Evolutionary conservation across 2,113 vertebrate species (phyloP), one percentile per base, ranked within the genome.

Genomic region (Ciconia maguari): DNA sequence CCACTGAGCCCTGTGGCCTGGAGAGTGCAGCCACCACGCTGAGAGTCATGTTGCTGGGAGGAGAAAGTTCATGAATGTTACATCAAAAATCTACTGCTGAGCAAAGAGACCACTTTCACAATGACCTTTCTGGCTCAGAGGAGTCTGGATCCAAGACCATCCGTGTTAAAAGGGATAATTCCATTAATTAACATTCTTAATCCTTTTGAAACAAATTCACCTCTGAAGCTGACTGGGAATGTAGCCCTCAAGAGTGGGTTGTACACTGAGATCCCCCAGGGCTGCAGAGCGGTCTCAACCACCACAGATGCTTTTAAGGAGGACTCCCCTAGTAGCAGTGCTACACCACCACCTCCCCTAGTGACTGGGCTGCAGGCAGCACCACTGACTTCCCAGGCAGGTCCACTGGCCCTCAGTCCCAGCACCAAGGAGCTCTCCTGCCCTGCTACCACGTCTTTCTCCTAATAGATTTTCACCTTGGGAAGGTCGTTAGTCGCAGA

Each of bases 1-100:
- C 27, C 36, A 8, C 60, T 32, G 32, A 91, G 42, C 26, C n/a
- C 26, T 17, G 7, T 16, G 62, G 34, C 19, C 36, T 3, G 1
- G 7, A 48, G 7, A 32, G 5, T 0, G 0, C 3, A 38, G 36
- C 25, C 62, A 30, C 25, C 34, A 5, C 0, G 1, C 19, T 41
- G 17, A 72, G 11, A 54, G 15, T 44, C 18, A 3, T 4, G 22
- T 1, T 77, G 46, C 85, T 64, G 32, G 44, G 24, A 76, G 52
- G 29, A 51, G 76, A 44, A 89, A 42, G 27, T 41, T 75, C 19
- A 21, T 3, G 1, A 58, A 51, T 7, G 19, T 49, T 16, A 27
- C 22, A n/a, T 14, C 41, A 80, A 80, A 92, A 90, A 83, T n/a
- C 51, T 32, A 58, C 16, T 41, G 11, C 61, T 52, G 74, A 81